Evolutionary conservation across 1,140 invertebrate species (phyloP), one percentile per base, ranked within the genome.

Genomic region (Pseudomyrmex cubaensis): DNA sequence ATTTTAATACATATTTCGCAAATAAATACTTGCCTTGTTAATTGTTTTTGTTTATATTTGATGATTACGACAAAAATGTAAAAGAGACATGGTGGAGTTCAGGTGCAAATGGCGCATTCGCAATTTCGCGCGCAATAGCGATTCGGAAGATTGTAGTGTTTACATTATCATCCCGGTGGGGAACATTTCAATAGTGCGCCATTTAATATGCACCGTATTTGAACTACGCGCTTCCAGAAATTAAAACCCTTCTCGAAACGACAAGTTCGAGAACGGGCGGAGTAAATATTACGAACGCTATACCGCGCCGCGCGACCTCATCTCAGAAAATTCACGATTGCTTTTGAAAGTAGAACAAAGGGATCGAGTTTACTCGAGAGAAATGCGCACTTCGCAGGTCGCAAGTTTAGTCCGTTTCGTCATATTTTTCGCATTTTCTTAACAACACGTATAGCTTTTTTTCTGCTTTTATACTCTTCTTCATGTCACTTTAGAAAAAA

Each of bases 141-240:
- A n/a, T 80, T 80, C 22, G 44, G 66, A 70, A 61, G 76, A 80
- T 80, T 80, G 76, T 80, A 78, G 20, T 48, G 66, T 61, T 80
- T 80, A 56, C 44, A 72, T 80, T 80, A 72, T 80, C 73, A 25
- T 0, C 22, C 76, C 66, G n/a, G 22, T n/a, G 35, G 5, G 35
- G 63, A 85, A 82, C 61, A 61, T 67, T 77, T 75, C 73, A 69
- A 72, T 82, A 62, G 76, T 22, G 57, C 22, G 77, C 59, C 69
- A 76, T 86, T 85, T 61, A 46, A 59, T 62, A 61, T 78, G 54
- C n/a, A 57, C 54, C 22, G 20, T 78, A 78, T 67, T 59, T 78
- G 64, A 35, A 70, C 76, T 78, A 46, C 13, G 63, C 76, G 64
- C 22, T 70, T 50, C 17, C 52, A 25, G 76, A 72, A 80, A 80